These are phyloP conservation scores for Phengaris arion DNA, from an alignment of 2,888 invertebrate genomes.

Conservation along the genomic window DNA sequence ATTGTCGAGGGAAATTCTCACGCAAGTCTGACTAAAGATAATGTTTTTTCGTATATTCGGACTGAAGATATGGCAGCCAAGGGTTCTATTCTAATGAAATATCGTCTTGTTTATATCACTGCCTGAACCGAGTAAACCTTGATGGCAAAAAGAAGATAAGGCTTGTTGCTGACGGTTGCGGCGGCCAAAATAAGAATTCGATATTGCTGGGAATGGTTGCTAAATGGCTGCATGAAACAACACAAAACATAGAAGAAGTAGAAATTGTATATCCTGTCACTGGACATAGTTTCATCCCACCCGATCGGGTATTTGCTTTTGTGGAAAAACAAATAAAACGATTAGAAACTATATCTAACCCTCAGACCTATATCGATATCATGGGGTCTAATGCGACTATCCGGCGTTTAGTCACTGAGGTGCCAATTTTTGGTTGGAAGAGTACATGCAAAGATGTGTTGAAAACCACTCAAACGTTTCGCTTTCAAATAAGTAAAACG, in stretches of 20 bases:
- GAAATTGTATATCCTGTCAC: slow-evolving; percentile 21
- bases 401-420: slow-evolving; percentile 9
- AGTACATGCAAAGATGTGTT: slow-evolving; percentile 12
- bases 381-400: slow-evolving; percentile 10
- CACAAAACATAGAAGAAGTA: slow-evolving; percentile 10
- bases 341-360: slow-evolving; percentile 3
- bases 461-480: slow-evolving; percentile 7
- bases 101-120: not conserved
- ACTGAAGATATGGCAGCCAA: slow-evolving; percentile 20
- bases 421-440: slow-evolving; percentile 16
- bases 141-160: not conserved
- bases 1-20: slow-evolving; percentile 16
- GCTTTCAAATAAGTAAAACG: slow-evolving; percentile 16
- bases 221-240: slow-evolving; percentile 15
- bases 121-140: slow-evolving; percentile 3
- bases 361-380: slow-evolving; percentile 9
- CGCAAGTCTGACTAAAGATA: slow-evolving; percentile 4
- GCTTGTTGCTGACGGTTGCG: slow-evolving; percentile 6
- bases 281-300: slow-evolving; percentile 12
- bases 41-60: slow-evolving; percentile 28
- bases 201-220: slow-evolving; percentile 11
- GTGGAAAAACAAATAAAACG: slow-evolving; percentile 14
- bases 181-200: slow-evolving; percentile 18
- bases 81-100: slow-evolving; percentile 25
- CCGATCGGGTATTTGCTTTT: slow-evolving; percentile 22